Base-by-base conservation (phyloP, 2,113 vertebrate genomes). In the Coregonus clupeaformis region DNA sequence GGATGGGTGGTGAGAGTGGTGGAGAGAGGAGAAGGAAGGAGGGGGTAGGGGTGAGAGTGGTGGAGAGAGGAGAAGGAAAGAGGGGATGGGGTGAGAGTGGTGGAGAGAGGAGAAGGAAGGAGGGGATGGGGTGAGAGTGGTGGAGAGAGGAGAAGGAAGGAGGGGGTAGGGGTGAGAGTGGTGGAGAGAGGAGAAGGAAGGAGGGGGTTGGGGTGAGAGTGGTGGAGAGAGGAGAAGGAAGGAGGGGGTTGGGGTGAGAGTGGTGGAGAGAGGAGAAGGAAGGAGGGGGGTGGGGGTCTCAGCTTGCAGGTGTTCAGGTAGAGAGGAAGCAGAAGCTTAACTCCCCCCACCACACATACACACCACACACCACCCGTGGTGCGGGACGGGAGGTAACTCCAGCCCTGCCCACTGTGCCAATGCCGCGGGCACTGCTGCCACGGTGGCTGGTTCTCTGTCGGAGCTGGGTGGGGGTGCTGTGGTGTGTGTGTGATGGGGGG, bases 231-330 rank as follows among this genome's bases (percentile, higher is more conserved):
- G 76, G 81, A 76, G 55, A 30, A 70, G 69, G 71, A 80, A 78
- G 30, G 30, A 81, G 14, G 14, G 63, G 27, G 3, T 11, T 4
- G 84, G 78, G 87, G n/a, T n/a, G n/a, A n/a, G n/a, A n/a, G n/a
- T n/a, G n/a, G n/a, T n/a, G n/a, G n/a, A n/a, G n/a, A n/a, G n/a
- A n/a, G n/a, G n/a, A n/a, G n/a, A n/a, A n/a, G n/a, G n/a, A n/a
- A n/a, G n/a, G n/a, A 81, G 14, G 14, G 63, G 27, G 3, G 85
- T 83, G 71, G 77, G 71, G 64, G 81, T 90, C 93, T 95, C 93
- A 86, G 92, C 91, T 96, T 94, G 95, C 96, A 97, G 96, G 95
- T 94, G 94, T 94, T 90, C 90, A 81, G 90, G 92, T 94, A 93
- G 88, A 91, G 91, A 92, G 93, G 93, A 91, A 94, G 87, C 90